These are phyloP conservation scores for Allobates femoralis DNA, from an alignment of 2,797 vertebrate species.

Conservation along the genomic window DNA sequence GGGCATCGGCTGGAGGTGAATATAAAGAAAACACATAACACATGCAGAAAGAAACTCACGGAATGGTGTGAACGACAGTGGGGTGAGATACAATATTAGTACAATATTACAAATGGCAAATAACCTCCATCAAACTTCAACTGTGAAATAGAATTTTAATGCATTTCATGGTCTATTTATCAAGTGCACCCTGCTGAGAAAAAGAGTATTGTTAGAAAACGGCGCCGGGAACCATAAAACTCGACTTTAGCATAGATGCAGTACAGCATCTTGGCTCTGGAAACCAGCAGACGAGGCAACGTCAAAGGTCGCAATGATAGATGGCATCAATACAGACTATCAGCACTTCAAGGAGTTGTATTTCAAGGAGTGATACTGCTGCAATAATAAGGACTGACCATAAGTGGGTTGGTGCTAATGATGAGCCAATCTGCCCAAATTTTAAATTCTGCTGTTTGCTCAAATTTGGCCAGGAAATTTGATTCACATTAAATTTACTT, in stretches of 20 bases:
- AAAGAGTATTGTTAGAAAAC: conserved; percentile 13
- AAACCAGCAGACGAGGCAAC: too few relatives aligned
- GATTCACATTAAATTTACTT: too few relatives aligned
- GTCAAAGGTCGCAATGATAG: too few relatives aligned
- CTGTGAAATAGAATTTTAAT: conserved; percentile 72
- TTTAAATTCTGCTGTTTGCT: too few relatives aligned
- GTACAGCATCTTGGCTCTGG: too few relatives aligned
- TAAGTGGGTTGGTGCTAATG: too few relatives aligned
- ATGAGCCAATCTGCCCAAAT: too few relatives aligned
- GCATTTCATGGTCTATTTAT: conserved; percentile 60
- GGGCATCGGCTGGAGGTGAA: conserved; percentile 11
- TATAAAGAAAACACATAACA: background rate
- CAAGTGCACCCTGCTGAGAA: conserved; percentile 24
- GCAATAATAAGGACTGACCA: too few relatives aligned
- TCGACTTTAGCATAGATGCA: background rate
- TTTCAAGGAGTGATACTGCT: too few relatives aligned
- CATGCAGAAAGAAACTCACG: background rate
- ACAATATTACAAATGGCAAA: conserved; percentile 48
- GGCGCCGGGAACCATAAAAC: background rate
- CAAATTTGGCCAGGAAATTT: too few relatives aligned
- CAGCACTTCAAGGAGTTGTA: too few relatives aligned
- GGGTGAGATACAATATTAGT: conserved; percentile 42
- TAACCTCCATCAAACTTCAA: conserved; percentile 52
- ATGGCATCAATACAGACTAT: too few relatives aligned
- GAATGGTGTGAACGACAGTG: background rate